Evolutionary conservation across 2,797 vertebrate genomes (phyloP), one percentile per base, ranked within the genome.

Genomic region (Amblyraja radiata): DNA sequence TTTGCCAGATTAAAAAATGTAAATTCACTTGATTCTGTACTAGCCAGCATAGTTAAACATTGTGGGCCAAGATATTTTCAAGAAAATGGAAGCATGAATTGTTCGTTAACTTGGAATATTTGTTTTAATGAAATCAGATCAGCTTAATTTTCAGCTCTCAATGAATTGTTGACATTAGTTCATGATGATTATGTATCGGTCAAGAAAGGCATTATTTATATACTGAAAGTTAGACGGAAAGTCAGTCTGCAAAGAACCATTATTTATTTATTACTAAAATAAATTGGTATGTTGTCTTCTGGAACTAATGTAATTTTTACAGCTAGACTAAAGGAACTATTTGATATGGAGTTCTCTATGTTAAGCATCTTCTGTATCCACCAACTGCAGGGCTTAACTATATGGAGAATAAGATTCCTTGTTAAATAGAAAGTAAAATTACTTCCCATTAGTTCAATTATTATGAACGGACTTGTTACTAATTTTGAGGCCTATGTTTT

Each of bases 1-100:
- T 13, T 93, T 88, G 28, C 16, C 90, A 91, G 1, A 46, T 92
- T 76, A 28, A 28, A 25, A 91, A n/a, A 91, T 93, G 28, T 93
- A 58, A 54, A 61, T 32, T 0, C 68, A 32, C 25, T 63, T 93
- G 65, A 93, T 58, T 71, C 13, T 32, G 1, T 25, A 28, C 36
- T 23, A 1, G 11, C 39, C 16, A 14, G 73, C 5, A 14, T 6
- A 36, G 25, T 25, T 83, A 58, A 83, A 25, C 54, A 46, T 36
- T 54, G 18, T 8, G 39, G 54, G 39, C 23, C 58, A 83, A 83
- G 54, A 58, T 28, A 58, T 10, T 21, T 11, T 7, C 28, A 86
- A 76, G 58, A 86, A 83, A 39, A 90, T 46, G 4, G 25, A 36
- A 90, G 32, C 6, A 2, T 90, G 68, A 25, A 9, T 3, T 36